Base-by-base conservation (phyloP, 2,888 invertebrate genomes). In the Meliscaeva auricollis region DNA sequence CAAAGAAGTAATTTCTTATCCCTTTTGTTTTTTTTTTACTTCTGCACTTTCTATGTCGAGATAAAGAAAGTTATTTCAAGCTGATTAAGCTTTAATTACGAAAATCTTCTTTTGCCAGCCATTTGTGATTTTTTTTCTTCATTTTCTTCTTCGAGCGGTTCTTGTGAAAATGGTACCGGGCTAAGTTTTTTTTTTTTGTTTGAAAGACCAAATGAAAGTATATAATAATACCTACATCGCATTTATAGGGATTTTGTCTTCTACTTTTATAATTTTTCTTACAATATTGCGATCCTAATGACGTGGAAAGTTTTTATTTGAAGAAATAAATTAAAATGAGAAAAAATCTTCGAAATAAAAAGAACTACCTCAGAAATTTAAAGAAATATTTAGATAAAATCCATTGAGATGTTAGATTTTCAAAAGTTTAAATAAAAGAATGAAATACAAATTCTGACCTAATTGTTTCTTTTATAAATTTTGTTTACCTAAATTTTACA, bases 31-130 rank as follows among this genome's bases (percentile, higher is more conserved):
- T 68, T 9, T 46, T 20, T 74, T 41, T 3, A n/a, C 7, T 3
- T 69, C 41, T 7, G 4, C 20, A 44, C 4, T 48, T 15, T 46
- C 32, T 58, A n/a, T 41, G 50, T 66, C 48, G 52, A 73, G 85
- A 85, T 80, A 76, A 80, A 62, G 48, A 30, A 85, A 80, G 75
- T 76, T 76, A 68, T 85, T 85, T 80, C 80, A 80, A 80, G 76
- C 81, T 85, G 81, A 85, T 85, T 85, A 76, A 85, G 85, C 80
- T 80, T 80, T 85, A 85, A 85, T 85, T 85, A 80, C 75, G 38
- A 73, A 76, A 76, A 72, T 76, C 62, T 68, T 72, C 54, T 56
- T 60, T 60, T 38, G 41, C 22, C n/a, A n/a, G 62, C 68, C 62
- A 69, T 64, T 69, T 70, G 41, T 50, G 60, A 35, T 41, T 17